phyloP scores from a whole-genome alignment of 1,140 invertebrate species.

The Tachypleus tridentatus region DNA sequence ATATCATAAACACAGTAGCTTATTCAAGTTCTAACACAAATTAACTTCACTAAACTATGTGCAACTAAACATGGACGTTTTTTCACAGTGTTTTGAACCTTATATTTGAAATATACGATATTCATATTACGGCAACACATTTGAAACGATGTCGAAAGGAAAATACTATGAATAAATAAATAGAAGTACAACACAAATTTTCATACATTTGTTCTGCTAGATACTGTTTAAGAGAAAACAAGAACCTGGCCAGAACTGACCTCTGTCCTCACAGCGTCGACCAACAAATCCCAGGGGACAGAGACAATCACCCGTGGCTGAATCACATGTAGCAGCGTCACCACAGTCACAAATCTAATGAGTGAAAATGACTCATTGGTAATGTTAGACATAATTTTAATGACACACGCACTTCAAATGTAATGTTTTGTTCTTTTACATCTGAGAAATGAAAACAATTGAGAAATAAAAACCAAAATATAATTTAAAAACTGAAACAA shows the following conservation, averaged over 20 bases:
- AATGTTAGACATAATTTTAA: not conserved
- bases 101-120: too few relatives aligned
- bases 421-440: not conserved
- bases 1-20: too few relatives aligned
- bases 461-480: not conserved
- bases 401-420: not conserved
- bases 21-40: too few relatives aligned
- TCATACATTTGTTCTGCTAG: too few relatives aligned
- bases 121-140: too few relatives aligned
- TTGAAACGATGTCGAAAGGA: too few relatives aligned
- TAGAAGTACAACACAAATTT: too few relatives aligned
- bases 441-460: not conserved
- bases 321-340: conserved; percentile 35
- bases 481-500: conserved; percentile 59
- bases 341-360: conserved; percentile 36
- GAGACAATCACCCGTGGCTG: conserved; percentile 52
- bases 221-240: too few relatives aligned
- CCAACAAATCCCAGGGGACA: conserved; percentile 53
- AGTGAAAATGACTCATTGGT: not conserved
- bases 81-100: too few relatives aligned
- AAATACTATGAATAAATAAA: too few relatives aligned
- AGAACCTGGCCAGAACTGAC: conserved; percentile 1
- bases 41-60: too few relatives aligned
- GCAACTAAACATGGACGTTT: too few relatives aligned
- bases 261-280: conserved; percentile 16